Evolutionary conservation across 2,113 vertebrate species (phyloP), one percentile per base, ranked within the genome.

Genomic region (Notothenia coriiceps): DNA sequence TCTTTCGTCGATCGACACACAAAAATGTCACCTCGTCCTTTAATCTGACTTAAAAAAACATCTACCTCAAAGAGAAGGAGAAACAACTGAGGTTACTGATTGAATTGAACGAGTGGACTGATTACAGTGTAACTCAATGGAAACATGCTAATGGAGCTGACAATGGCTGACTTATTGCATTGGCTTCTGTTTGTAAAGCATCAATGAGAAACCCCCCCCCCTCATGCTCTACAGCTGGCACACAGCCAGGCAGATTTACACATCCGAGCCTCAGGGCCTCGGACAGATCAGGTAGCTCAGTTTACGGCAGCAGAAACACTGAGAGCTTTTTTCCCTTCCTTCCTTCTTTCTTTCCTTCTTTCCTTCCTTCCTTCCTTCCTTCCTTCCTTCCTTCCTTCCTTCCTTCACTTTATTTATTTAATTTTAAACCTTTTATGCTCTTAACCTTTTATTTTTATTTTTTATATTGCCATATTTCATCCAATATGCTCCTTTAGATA

Each of bases 171-270:
- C 73, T 70, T 77, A 18, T 64, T 76, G 68, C 59, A 68, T 18
- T 25, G 64, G 60, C 74, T 52, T 73, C 71, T 82, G 78, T 91
- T 87, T 84, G 80, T 73, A 70, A 87, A 89, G 85, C 80, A 82
- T 88, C 83, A 89, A 71, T 80, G 75, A 88, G 59, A 85, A 70
- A 40, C 22, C 12, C 3, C 33, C 12, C 80, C 56, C 7, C 73
- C 47, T 25, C 65, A 69, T 85, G 83, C 84, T 77, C 73, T 77
- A 69, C 68, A 85, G 85, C 91, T 94, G 94, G 93, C 92, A 85
- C 35, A 29, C 74, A 88, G 89, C 92, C 93, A 92, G 81, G 79
- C 88, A 94, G 85, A 93, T 94, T 92, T 94, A 94, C 93, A 94
- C 92, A 91, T 94, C 93, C 91, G 89, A 92, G 92, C 92, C 93